Evolutionary conservation across 2,888 invertebrate species (phyloP), one percentile per base, ranked within the genome.

Genomic region (Tinea pellionella): DNA sequence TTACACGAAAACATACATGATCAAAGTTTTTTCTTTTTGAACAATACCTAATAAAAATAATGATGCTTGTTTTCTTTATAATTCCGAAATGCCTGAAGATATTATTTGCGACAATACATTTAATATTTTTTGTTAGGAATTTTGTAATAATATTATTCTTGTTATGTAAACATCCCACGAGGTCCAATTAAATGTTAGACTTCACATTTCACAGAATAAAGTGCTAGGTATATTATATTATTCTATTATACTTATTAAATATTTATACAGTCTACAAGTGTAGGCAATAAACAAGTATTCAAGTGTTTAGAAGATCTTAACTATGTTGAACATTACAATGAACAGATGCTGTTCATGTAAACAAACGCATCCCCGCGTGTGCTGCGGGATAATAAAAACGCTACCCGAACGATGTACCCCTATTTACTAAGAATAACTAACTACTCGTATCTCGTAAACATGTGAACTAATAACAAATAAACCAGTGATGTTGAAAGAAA

Each of bases 361-460:
- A 53, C 53, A 53, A 18, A 24, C n/a, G 24, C 53, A 53, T 24
- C 53, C 53, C 16, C 12, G 16, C 24, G 53, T 53, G 16, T 51
- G 19, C 51, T 51, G 18, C 16, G 51, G 51, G 24, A 24, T 53
- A 18, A 53, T 53, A 53, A 53, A 53, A 53, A n/a, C 53, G 12
- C n/a, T 24, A 53, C 11, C 18, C 19, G 24, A 18, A 12, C 19
- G 19, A 53, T 53, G 53, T 12, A 53, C 53, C 53, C 53, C 24
- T 53, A 53, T 24, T 24, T 24, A 18, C 53, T 24, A 53, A 53
- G 24, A 53, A 53, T 19, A 53, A 53, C 12, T 9, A 24, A 18
- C 24, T n/a, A n/a, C n/a, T n/a, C n/a, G n/a, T n/a, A n/a, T n/a
- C n/a, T 18, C 11, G 53, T 53, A 53, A 24, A 53, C 53, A 53